Conservation (phyloP, 2,888 invertebrate species). For the Drosophila basisetae region DNA sequence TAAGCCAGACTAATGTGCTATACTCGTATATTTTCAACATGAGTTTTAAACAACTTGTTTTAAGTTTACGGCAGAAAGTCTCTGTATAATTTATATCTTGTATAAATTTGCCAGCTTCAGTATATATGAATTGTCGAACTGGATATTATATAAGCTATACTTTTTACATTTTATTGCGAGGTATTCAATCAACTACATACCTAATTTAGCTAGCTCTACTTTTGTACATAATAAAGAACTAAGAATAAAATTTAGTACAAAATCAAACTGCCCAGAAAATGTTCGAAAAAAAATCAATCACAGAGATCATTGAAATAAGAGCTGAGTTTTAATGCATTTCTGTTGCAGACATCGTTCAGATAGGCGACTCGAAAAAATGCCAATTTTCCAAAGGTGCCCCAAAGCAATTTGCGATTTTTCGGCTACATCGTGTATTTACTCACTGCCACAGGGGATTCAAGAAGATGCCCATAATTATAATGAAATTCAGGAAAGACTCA, state of each 20-base stretch:
- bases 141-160: background rate
- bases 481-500: constrained; percentile 4
- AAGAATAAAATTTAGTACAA: background rate
- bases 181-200: background rate
- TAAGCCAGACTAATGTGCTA: background rate
- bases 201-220: background rate
- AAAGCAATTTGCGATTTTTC: constrained; percentile 19
- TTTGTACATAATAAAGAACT: background rate
- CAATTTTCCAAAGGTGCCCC: background rate
- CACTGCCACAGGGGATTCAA: constrained; percentile 7
- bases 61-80: background rate
- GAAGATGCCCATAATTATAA: constrained; percentile 10
- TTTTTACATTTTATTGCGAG: background rate
- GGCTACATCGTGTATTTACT: constrained; percentile 22
- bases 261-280: background rate
- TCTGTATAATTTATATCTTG: background rate
- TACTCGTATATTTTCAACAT: background rate
- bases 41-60: background rate
- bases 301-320: too few relatives aligned
- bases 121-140: background rate
- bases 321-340: background rate
- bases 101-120: background rate
- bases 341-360: constrained; percentile 28
- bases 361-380: constrained; percentile 20
- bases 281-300: background rate